Base-by-base conservation (phyloP, 2,113 vertebrate species). In the Phodopus roborovskii region DNA sequence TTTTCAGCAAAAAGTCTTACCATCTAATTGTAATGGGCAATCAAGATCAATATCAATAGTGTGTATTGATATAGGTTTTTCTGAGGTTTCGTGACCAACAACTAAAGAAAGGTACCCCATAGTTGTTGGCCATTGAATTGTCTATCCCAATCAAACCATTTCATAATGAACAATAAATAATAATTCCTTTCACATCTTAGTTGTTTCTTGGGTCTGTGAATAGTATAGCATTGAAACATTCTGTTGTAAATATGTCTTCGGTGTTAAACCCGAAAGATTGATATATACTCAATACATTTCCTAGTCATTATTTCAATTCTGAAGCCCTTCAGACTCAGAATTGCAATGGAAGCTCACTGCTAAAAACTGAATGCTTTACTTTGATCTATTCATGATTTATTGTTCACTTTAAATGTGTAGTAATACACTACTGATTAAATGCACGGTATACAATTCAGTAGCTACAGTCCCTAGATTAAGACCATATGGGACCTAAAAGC, bases 321-420 rank as follows among this genome's bases (percentile, higher is more conserved):
- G 56, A 68, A 84, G 26, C 90, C 7, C 58, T 94, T 89, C 4
- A 83, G 91, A 3, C 19, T 70, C 24, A 94, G 20, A 22, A 78
- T 84, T 95, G 82, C 68, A 93, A 53, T 90, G 92, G 92, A 90
- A 94, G 92, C 84, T 92, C 88, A 28, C 16, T 88, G 33, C 26
- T 83, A 45, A 33, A 68, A 94, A 66, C 30, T 88, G 62, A 94
- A 73, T 39, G 83, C 88, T 88, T 94, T 90, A 94, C 73, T 93
- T 94, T 92, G 58, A 84, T 96, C 58, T 83, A 42, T 88, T 88
- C 94, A 95, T 97, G 83, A 97, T 92, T 94, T 96, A 88, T 87
- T 94, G 79, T 92, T 94, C 93, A 22, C 58, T 96, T 97, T 93
- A 74, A 89, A 85, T 93, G 84, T 78, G 30, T 15, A 88, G 70